Percentiles rank a stretch among this genome's conserved stretches.
Conservation (phyloP, 1,140 invertebrate genomes). For the Bombus waltoni region DNA sequence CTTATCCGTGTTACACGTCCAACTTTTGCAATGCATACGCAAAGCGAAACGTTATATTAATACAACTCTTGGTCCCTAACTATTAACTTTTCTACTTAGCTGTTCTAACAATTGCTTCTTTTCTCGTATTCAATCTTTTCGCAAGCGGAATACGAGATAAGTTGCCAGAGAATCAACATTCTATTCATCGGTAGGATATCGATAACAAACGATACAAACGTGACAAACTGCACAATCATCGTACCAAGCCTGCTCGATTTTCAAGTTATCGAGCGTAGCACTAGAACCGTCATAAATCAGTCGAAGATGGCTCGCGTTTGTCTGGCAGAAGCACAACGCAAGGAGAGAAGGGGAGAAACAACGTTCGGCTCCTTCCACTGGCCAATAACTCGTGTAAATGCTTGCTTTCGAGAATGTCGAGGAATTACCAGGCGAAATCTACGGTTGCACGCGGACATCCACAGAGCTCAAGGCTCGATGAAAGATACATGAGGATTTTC, state of each 20-base stretch:
- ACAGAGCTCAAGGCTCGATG: neutral
- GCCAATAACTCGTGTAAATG: slow-evolving; percentile 30
- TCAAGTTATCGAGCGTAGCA: neutral
- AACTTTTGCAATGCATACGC: too few species aligned
- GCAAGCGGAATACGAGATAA: neutral
- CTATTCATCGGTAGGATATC: too few species aligned
- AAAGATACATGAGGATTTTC: slow-evolving; percentile 43
- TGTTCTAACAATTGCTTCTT: neutral
- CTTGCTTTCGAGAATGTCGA: slow-evolving; percentile 6
- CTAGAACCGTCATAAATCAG: slow-evolving; percentile 4
- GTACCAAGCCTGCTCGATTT: neutral
- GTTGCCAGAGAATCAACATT: neutral
- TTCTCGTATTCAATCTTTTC: neutral
- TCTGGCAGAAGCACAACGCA: neutral
- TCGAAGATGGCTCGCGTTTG: neutral
- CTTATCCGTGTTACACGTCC: too few species aligned
- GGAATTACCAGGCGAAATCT: neutral
- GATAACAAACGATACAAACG: neutral
- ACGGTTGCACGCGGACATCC: neutral
- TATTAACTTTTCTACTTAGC: neutral
- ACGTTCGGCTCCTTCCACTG: neutral
- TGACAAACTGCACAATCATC: neutral
- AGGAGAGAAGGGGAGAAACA: neutral
- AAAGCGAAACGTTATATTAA: too few species aligned
- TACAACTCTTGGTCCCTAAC: too few species aligned